A percentile compares a stretch with the other conserved stretches of the same genome.
Conservation (phyloP, 1,140 invertebrate genomes). For the Trachymyrmex cornetzi region DNA sequence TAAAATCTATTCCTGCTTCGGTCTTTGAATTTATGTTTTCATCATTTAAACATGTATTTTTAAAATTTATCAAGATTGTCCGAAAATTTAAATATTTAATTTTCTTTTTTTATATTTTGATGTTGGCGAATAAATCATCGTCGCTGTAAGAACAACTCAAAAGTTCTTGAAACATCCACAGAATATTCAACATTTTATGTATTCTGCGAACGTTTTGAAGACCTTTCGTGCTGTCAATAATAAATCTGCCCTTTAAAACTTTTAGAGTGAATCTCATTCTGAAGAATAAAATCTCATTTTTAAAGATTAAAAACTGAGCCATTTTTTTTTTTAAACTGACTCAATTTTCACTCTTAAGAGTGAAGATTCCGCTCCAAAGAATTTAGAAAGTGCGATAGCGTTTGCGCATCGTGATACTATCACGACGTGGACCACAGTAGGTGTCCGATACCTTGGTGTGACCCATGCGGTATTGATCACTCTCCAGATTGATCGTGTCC, state of each 20-base stretch:
- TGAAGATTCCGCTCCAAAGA: too few relatives aligned
- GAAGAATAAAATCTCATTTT: too few relatives aligned
- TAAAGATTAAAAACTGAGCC: too few relatives aligned
- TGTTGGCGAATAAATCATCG: slow-evolving; percentile 52
- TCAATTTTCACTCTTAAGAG: too few relatives aligned
- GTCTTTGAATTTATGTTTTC: not conserved
- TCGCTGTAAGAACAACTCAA: not conserved
- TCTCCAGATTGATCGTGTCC: slow-evolving; percentile 94
- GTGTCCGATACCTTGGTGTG: slow-evolving; percentile 95
- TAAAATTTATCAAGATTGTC: not conserved
- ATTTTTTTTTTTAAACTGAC: too few relatives aligned
- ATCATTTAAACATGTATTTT: not conserved
- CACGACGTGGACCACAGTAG: slow-evolving; percentile 74
- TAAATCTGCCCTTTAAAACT: not conserved
- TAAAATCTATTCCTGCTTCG: not conserved
- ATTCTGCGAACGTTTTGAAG: not conserved
- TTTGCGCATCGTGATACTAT: slow-evolving; percentile 31
- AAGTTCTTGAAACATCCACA: not conserved
- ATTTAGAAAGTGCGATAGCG: not conserved
- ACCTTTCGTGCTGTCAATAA: not conserved
- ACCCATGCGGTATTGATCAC: slow-evolving; percentile 97
- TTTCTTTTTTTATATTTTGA: not conserved
- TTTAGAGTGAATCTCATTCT: too few relatives aligned
- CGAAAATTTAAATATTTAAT: not conserved
- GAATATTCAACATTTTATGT: not conserved